phyloP scores from a whole-genome alignment of 2,113 vertebrate genomes.

The Osmerus mordax region DNA sequence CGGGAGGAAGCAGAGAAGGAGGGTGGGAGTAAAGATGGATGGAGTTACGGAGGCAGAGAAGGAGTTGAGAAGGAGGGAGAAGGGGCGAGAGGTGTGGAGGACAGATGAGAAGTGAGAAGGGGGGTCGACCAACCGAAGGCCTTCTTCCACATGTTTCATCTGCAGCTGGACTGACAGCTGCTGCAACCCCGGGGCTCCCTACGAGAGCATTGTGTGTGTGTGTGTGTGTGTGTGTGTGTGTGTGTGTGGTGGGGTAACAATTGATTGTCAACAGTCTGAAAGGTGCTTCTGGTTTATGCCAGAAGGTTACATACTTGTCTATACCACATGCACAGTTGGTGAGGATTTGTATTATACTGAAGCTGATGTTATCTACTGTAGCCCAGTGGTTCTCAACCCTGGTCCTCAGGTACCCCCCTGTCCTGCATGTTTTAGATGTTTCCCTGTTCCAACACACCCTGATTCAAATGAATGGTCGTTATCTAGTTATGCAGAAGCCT shows the following conservation, averaged over 20 bases:
- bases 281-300: too few relatives aligned
- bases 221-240: constrained; percentile 3
- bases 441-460: too few relatives aligned
- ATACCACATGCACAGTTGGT: too few relatives aligned
- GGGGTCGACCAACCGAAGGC: neutral
- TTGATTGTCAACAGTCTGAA: too few relatives aligned
- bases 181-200: neutral
- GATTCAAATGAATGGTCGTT: too few relatives aligned
- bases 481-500: too few relatives aligned
- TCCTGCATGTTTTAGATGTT: too few relatives aligned
- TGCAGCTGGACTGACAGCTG: neutral
- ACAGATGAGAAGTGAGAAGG: neutral
- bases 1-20: neutral
- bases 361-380: neutral
- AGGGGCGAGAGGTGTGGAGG: neutral
- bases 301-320: too few relatives aligned
- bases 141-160: neutral
- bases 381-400: too few relatives aligned
- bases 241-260: neutral
- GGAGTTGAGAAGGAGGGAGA: neutral
- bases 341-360: too few relatives aligned
- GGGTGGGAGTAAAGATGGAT: neutral
- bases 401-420: too few relatives aligned
- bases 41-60: neutral
- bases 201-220: neutral